Percentiles rank a stretch among this genome's conserved stretches.
phyloP scores from a whole-genome alignment of 2,113 vertebrate species.

The Delphinapterus leucas region DNA sequence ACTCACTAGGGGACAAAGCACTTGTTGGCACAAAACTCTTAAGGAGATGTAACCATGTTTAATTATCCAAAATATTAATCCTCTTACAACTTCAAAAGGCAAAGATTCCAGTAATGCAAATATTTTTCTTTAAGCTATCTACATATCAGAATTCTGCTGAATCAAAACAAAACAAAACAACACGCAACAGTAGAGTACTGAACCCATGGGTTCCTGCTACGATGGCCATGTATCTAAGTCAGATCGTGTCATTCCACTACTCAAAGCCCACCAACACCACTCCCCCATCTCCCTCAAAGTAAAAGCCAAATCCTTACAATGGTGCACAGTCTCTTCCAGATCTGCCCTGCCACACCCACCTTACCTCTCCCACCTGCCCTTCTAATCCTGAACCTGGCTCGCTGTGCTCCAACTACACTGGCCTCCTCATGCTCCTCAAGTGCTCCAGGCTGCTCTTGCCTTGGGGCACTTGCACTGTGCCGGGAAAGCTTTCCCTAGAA shows the following conservation, averaged over 20 bases:
- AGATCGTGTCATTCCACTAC: neutral
- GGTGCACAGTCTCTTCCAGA: neutral
- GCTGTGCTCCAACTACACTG: neutral
- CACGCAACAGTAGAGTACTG: neutral
- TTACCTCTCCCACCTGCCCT: too few relatives aligned
- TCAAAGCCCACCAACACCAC: neutral
- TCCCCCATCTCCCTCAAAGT: neutral
- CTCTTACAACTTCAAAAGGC: constrained; percentile 67
- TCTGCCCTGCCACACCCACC: neutral
- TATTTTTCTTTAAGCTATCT: constrained; percentile 54
- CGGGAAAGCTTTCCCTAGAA: neutral
- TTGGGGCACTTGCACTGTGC: too few relatives aligned
- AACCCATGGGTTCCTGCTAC: neutral
- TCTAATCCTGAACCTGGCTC: neutral
- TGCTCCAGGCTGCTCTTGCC: neutral
- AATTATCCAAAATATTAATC: constrained; percentile 73
- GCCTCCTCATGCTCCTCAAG: neutral
- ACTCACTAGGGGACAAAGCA: constrained; percentile 65
- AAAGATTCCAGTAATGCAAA: constrained; percentile 59
- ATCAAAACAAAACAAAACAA: constrained; percentile 45
- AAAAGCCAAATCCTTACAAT: neutral
- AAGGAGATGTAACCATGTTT: constrained; percentile 59
- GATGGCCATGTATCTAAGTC: neutral
- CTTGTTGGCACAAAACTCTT: constrained; percentile 59
- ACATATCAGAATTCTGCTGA: constrained; percentile 62